These are phyloP conservation scores for Sarcoramphus papa DNA, from an alignment of 2,797 vertebrate species.

Conservation along the genomic window DNA sequence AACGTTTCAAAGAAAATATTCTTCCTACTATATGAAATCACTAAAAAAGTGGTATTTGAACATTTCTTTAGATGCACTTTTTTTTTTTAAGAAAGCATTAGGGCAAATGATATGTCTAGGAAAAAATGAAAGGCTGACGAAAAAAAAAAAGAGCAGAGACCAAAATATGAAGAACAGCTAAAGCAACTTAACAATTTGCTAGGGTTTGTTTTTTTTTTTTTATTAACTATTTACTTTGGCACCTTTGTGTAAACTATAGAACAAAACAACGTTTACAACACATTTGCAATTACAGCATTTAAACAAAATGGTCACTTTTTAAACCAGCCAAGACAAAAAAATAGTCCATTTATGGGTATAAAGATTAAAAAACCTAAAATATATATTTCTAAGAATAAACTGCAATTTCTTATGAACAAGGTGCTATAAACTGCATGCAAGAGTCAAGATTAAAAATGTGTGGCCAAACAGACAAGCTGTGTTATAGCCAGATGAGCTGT, in stretches of 20 bases:
- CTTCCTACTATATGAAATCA: slow-evolving; percentile 53
- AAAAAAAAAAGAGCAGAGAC: slow-evolving; percentile 23
- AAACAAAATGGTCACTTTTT: slow-evolving; percentile 66
- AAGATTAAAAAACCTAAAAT: slow-evolving; percentile 69
- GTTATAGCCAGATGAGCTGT: slow-evolving; percentile 55
- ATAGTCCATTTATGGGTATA: slow-evolving; percentile 61
- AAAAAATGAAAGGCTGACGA: slow-evolving; percentile 7
- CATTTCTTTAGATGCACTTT: slow-evolving; percentile 42
- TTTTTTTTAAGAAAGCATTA: slow-evolving; percentile 44
- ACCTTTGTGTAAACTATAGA: slow-evolving; percentile 69
- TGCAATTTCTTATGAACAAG: slow-evolving; percentile 68
- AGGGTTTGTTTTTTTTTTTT: slow-evolving; percentile 12
- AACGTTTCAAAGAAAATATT: slow-evolving; percentile 57
- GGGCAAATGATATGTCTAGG: slow-evolving; percentile 51
- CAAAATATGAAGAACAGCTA: slow-evolving; percentile 57
- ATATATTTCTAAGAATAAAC: slow-evolving; percentile 68
- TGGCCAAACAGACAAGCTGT: slow-evolving; percentile 55
- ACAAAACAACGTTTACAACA: slow-evolving; percentile 66
- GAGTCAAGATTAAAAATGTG: slow-evolving; percentile 57
- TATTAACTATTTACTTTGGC: slow-evolving; percentile 70
- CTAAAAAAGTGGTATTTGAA: slow-evolving; percentile 52
- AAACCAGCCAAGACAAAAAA: slow-evolving; percentile 69
- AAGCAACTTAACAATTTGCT: slow-evolving; percentile 49
- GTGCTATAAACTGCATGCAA: slow-evolving; percentile 72
- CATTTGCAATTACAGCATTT: slow-evolving; percentile 62